Base-by-base conservation (phyloP, 2,888 invertebrate genomes). In the Deilephila porcellus region DNA sequence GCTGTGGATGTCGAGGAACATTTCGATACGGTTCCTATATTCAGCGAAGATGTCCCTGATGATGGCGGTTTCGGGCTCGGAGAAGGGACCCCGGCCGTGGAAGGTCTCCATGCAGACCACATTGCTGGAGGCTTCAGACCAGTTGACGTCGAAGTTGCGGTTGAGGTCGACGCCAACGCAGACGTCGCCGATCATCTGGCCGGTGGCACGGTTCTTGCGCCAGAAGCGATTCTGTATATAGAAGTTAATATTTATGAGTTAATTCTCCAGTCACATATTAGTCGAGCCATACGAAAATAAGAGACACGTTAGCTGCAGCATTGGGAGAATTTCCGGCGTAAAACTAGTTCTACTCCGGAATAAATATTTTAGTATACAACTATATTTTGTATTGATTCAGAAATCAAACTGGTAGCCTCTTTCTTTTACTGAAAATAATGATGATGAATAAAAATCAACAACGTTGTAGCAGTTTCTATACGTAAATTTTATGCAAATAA, bases 151-250 rank as follows among this genome's bases (percentile, higher is more conserved):
- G 82, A 97, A 97, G 89, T 97, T 97, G 11, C 97, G 93, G 87
- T 97, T 97, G 0, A 96, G 95, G 84, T 97, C 97, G 0, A 96
- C 96, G 1, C 97, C 97, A 2, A 83, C 76, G 82, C 97, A 97
- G 17, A 85, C 0, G 63, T 81, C 74, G 0, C 83, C 80, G 25
- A 78, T 25, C 78, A 82, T 81, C 74, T 82, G 80, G 60, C 86
- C 85, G 6, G 85, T 85, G 0, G 86, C 78, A 0, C 96, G 95
- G 34, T 96, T 97, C 82, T 97, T 97, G 52, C 97, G 95, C 96
- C 96, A 97, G 76, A 96, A 88, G 37, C 96, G 93, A 74, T 91
- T 85, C 96, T 96, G 82, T 1, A 85, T 85, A 3, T 25, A 34
- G 25, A 72, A n/a, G 72, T 25, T 74, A 72, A 60, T 76, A 62